Conservation (phyloP, 2,797 vertebrate genomes). For the Tangara arthus region DNA sequence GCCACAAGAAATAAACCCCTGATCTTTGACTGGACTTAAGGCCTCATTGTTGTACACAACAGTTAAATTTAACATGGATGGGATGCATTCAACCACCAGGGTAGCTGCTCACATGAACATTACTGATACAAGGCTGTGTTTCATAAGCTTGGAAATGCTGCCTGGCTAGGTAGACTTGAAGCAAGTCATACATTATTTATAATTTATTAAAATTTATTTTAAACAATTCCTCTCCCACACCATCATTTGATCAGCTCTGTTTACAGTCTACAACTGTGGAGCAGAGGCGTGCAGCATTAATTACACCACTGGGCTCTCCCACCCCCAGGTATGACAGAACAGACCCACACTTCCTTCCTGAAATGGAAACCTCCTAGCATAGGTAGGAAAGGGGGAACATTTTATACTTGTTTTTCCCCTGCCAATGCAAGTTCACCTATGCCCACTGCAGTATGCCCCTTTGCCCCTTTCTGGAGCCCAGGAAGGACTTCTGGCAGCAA, state of each 20-base stretch:
- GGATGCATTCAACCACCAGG: neutral
- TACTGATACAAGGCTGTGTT: neutral
- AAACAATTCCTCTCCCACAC: slow-evolving; percentile 56
- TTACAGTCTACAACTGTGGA: slow-evolving; percentile 49
- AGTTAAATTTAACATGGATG: neutral
- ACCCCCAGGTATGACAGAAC: slow-evolving; percentile 17
- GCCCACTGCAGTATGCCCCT: neutral
- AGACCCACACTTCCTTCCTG: slow-evolving; percentile 47
- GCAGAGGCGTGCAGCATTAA: slow-evolving; percentile 46
- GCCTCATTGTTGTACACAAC: neutral
- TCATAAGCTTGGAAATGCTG: neutral
- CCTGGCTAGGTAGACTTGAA: neutral
- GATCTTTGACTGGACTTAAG: neutral
- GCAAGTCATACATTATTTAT: slow-evolving; percentile 25
- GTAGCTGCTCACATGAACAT: neutral
- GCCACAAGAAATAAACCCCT: neutral
- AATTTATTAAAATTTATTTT: slow-evolving; percentile 64
- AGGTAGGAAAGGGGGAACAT: neutral
- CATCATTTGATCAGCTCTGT: slow-evolving; percentile 62
- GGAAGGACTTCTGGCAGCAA: neutral
- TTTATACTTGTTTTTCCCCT: neutral
- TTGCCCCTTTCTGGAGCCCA: neutral
- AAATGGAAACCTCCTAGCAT: slow-evolving; percentile 44
- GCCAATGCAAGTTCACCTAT: neutral
- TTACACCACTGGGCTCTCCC: slow-evolving; percentile 18